Percentiles rank a stretch among this genome's conserved stretches.
Conservation (phyloP, 2,113 vertebrate genomes). For the Neodon shergylaensis region DNA sequence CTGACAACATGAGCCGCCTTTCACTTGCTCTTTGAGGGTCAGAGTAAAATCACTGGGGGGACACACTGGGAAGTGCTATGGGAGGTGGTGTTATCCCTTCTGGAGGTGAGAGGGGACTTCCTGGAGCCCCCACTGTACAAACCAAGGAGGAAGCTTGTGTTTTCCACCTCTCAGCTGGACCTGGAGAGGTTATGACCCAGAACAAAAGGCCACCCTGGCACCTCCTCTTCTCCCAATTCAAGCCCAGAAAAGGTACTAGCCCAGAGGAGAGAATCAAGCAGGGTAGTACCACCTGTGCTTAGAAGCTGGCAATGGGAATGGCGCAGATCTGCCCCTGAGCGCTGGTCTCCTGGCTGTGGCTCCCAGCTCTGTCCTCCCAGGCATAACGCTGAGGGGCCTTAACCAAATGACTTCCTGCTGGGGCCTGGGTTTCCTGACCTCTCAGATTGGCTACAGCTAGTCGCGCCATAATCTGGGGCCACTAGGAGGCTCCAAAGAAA, state of each 20-base stretch:
- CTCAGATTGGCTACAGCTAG: background rate
- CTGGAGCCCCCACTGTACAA: background rate
- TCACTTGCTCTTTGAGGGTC: background rate
- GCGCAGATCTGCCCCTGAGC: background rate
- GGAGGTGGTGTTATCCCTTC: background rate
- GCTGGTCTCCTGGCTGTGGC: background rate
- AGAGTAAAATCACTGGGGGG: slow-evolving; percentile 29
- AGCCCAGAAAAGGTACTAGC: background rate
- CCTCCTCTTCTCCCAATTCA: background rate
- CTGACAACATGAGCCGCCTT: background rate
- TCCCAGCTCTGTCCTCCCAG: background rate
- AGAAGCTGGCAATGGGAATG: background rate
- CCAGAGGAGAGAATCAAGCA: background rate
- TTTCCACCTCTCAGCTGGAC: background rate
- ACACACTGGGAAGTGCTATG: background rate
- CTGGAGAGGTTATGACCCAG: background rate
- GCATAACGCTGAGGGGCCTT: background rate
- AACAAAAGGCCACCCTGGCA: background rate
- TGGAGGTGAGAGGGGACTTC: background rate
- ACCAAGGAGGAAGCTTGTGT: background rate
- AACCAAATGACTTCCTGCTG: background rate
- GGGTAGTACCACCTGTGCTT: background rate
- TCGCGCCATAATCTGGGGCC: background rate
- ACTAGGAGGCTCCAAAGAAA: background rate
- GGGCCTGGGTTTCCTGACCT: background rate